Conservation (phyloP, 2,888 invertebrate genomes). For the Sphaerophoria rueppellii region DNA sequence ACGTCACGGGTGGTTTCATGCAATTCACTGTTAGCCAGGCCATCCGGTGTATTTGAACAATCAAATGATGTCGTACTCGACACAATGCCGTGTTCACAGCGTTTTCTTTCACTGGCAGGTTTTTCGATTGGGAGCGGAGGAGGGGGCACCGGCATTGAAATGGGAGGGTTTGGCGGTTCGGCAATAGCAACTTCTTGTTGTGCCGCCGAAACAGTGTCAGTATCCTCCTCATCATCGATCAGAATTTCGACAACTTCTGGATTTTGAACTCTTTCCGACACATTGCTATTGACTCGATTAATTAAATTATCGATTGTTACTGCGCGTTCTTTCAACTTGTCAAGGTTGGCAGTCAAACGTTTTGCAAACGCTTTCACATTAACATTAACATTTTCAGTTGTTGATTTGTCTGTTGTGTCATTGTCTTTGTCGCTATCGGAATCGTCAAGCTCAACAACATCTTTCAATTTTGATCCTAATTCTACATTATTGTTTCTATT, state of each 20-base stretch:
- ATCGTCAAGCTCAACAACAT: slow-evolving; percentile 19
- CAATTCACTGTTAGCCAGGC: neutral
- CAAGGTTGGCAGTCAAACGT: neutral
- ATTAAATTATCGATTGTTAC: neutral
- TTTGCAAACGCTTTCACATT: neutral
- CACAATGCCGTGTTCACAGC: slow-evolving; percentile 49
- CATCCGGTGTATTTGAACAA: neutral
- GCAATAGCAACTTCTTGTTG: neutral
- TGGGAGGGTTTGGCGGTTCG: neutral
- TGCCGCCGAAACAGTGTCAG: neutral
- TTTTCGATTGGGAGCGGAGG: neutral
- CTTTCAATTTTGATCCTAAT: slow-evolving; percentile 17
- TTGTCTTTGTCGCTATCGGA: neutral
- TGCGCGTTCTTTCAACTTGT: slow-evolving; percentile 45
- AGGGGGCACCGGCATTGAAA: neutral
- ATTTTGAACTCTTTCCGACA: neutral
- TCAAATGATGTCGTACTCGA: slow-evolving; percentile 56
- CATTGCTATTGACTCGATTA: neutral
- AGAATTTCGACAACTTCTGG: slow-evolving; percentile 30
- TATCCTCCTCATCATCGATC: slow-evolving; percentile 35
- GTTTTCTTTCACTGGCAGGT: slow-evolving; percentile 10
- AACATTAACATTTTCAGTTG: slow-evolving; percentile 14
- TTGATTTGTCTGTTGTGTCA: no score
- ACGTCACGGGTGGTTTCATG: slow-evolving; percentile 38
- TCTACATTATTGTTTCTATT: slow-evolving; percentile 38